A percentile compares a stretch with the other conserved stretches of the same genome.
These are phyloP conservation scores for Lasioglossum lativentre DNA, from an alignment of 2,888 invertebrate species.

Conservation along the genomic window DNA sequence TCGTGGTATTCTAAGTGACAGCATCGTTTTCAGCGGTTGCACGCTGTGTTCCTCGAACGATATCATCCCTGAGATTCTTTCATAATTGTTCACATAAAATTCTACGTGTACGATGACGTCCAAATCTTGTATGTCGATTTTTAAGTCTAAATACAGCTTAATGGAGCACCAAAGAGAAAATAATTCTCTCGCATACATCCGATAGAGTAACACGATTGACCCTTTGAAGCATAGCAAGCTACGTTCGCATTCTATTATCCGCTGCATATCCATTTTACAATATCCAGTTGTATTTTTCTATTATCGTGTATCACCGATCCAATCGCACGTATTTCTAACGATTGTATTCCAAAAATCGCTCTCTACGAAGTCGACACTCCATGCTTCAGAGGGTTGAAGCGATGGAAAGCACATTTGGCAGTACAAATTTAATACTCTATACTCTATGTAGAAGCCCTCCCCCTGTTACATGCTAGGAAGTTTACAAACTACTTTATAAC, in stretches of 20 bases:
- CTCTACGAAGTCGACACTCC: not conserved
- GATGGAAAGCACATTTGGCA: constrained; percentile 65
- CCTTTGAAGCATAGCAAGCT: constrained; percentile 49
- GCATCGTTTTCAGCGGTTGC: not conserved
- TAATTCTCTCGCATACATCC: constrained; percentile 55
- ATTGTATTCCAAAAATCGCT: constrained; percentile 6
- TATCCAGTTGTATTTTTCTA: constrained; percentile 35
- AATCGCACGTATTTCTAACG: not conserved
- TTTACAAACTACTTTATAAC: constrained; percentile 55
- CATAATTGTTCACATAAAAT: not conserved
- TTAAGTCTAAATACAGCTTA: constrained; percentile 66
- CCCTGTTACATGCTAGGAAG: constrained; percentile 49
- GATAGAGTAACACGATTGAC: constrained; percentile 33
- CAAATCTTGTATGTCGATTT: constrained; percentile 27
- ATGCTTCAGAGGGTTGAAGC: constrained; percentile 52
- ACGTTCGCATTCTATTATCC: not conserved
- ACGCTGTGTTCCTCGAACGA: not conserved
- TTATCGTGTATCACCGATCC: constrained; percentile 13
- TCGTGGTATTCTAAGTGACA: not conserved
- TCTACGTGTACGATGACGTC: not conserved
- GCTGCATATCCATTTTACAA: constrained; percentile 9
- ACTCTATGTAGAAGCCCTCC: constrained; percentile 50
- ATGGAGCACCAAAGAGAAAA: constrained; percentile 72
- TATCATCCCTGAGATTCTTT: not conserved
- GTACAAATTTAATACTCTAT: constrained; percentile 71